phyloP scores from a whole-genome alignment of 2,797 vertebrate genomes.

The Urosaurus nigricauda region DNA sequence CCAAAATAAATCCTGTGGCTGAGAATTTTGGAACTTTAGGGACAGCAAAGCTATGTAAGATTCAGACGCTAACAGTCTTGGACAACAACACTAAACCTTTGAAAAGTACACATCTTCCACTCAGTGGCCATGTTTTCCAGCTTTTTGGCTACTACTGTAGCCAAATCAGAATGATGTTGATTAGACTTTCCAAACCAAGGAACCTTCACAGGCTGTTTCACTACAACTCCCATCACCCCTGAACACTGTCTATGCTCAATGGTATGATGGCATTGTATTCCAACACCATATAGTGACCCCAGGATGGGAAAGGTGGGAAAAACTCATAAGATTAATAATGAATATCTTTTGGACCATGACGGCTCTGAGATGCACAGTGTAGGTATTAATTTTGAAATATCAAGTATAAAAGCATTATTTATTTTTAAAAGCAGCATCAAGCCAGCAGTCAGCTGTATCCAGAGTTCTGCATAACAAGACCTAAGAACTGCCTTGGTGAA shows the following conservation, averaged over 20 bases:
- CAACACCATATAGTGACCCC: not conserved
- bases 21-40: conserved; percentile 23
- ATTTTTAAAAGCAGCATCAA: not conserved
- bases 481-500: not conserved
- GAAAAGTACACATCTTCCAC: not conserved
- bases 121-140: not conserved
- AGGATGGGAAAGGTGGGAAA: not conserved
- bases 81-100: not conserved
- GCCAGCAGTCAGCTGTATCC: not conserved
- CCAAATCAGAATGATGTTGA: not conserved
- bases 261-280: not conserved
- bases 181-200: not conserved
- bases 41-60: conserved; percentile 7
- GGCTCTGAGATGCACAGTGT: not conserved
- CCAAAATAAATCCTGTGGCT: not conserved
- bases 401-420: not conserved
- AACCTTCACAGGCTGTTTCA: too few relatives aligned
- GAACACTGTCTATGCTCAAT: not conserved
- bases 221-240: too few relatives aligned
- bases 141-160: not conserved
- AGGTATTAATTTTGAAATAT: not conserved
- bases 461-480: not conserved
- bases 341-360: not conserved
- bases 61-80: not conserved
- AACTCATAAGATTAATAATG: not conserved